Evolutionary conservation across 2,797 vertebrate species (phyloP).

Genomic region (Gobionotothen gibberifrons): DNA sequence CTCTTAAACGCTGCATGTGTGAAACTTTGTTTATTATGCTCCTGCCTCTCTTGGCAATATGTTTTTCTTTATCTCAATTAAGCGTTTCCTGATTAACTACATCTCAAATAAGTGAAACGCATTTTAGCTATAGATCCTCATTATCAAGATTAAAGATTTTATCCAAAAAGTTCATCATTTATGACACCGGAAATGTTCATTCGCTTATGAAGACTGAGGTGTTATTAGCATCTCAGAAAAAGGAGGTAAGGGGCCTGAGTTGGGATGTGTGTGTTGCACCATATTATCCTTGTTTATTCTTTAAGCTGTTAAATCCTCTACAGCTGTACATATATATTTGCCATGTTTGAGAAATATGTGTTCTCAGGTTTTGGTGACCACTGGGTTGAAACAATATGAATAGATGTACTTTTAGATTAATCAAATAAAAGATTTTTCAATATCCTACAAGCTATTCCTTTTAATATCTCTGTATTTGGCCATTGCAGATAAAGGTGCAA

Average conservation of each 20-base stretch:
- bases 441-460: not conserved
- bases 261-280: not conserved
- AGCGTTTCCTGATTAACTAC: too few relatives aligned
- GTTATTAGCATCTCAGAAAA: conserved; percentile 4
- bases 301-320: not conserved
- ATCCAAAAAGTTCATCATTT: too few relatives aligned
- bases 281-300: conserved; percentile 7
- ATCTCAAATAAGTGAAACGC: too few relatives aligned
- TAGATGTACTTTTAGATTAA: not conserved
- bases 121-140: too few relatives aligned
- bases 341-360: not conserved
- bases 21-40: too few relatives aligned
- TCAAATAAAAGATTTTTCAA: not conserved
- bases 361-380: not conserved
- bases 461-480: not conserved
- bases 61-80: too few relatives aligned
- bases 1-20: too few relatives aligned
- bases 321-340: conserved; percentile 5
- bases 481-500: not conserved
- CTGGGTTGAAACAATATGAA: not conserved
- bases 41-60: too few relatives aligned
- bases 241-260: not conserved
- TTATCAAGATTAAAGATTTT: too few relatives aligned
- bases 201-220: not conserved
- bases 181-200: conserved; percentile 4